Percentiles rank a stretch among this genome's conserved stretches.
Evolutionary conservation across 2,113 vertebrate genomes (phyloP).

Genomic region (Cygnus buccinator): DNA sequence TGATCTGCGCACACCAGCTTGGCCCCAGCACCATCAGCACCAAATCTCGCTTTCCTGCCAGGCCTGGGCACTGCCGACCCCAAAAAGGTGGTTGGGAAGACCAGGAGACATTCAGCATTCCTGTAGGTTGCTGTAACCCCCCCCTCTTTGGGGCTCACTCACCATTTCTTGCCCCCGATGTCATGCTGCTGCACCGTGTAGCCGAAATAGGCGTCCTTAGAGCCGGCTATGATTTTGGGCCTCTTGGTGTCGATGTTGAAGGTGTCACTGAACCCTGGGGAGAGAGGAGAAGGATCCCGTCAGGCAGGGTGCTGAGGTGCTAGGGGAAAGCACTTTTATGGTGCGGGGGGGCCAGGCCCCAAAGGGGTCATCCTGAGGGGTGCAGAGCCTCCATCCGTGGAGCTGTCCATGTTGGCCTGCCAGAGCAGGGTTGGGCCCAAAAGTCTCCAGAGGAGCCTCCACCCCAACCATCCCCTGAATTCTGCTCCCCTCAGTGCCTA

Average conservation of each 20-base stretch:
- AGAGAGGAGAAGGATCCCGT: not conserved
- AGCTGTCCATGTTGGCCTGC: not conserved
- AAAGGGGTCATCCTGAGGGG: not conserved
- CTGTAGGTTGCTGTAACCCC: accelerated
- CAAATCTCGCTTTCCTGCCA: not conserved
- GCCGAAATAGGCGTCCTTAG: slow-evolving; percentile 90
- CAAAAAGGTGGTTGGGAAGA: accelerated
- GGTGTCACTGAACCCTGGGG: slow-evolving; percentile 80
- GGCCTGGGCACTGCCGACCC: not conserved
- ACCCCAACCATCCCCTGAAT: not conserved
- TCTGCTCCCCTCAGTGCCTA: accelerated
- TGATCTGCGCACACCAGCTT: not conserved
- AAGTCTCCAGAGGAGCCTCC: not conserved
- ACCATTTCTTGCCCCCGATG: slow-evolving; percentile 92
- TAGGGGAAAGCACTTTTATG: not conserved
- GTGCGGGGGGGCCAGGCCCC: accelerated
- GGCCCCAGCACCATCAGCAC: not conserved
- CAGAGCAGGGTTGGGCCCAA: not conserved
- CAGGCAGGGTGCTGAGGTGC: not conserved
- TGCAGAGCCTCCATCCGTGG: accelerated
- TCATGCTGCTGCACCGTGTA: slow-evolving; percentile 97
- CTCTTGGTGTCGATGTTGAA: slow-evolving; percentile 92
- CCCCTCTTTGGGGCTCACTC: not conserved
- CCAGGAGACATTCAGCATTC: accelerated
- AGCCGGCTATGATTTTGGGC: slow-evolving; percentile 87